Percentiles rank a stretch among this genome's conserved stretches.
phyloP scores from a whole-genome alignment of 2,888 invertebrate species.

The Fragum whitleyi region DNA sequence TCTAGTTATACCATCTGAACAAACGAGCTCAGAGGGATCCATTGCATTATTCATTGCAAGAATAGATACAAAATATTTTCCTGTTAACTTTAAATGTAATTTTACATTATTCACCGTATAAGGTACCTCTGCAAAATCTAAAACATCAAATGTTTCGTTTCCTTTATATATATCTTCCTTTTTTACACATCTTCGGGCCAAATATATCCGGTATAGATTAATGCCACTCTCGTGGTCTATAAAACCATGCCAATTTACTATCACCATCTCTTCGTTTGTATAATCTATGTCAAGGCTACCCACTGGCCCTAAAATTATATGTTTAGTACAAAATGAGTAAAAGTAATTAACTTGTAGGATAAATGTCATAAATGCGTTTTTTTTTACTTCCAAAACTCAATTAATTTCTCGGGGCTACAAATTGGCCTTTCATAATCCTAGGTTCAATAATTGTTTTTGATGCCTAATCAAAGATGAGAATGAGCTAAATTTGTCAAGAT shows the following conservation, averaged over 20 bases:
- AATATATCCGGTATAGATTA: conserved; percentile 58
- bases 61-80: conserved; percentile 66
- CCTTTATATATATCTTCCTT: too few relatives aligned
- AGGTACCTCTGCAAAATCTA: conserved; percentile 3
- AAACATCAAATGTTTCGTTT: background rate
- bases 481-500: too few relatives aligned
- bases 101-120: conserved; percentile 11
- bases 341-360: too few relatives aligned
- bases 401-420: too few relatives aligned
- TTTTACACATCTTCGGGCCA: conserved; percentile 35
- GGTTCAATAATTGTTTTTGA: too few relatives aligned
- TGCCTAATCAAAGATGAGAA: too few relatives aligned
- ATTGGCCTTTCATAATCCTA: too few relatives aligned
- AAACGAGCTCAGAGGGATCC: conserved; percentile 67
- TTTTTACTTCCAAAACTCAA: too few relatives aligned
- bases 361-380: too few relatives aligned
- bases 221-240: conserved; percentile 75
- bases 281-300: conserved; percentile 69
- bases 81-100: conserved; percentile 36
- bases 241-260: conserved; percentile 69
- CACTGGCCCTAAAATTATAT: conserved; percentile 17
- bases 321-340: too few relatives aligned
- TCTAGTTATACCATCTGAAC: conserved; percentile 72
- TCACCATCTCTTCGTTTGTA: conserved; percentile 53
- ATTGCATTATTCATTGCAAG: conserved; percentile 76